A percentile compares a stretch with the other conserved stretches of the same genome.
Conservation (phyloP, 2,888 invertebrate species). For the Micropterix aruncella region DNA sequence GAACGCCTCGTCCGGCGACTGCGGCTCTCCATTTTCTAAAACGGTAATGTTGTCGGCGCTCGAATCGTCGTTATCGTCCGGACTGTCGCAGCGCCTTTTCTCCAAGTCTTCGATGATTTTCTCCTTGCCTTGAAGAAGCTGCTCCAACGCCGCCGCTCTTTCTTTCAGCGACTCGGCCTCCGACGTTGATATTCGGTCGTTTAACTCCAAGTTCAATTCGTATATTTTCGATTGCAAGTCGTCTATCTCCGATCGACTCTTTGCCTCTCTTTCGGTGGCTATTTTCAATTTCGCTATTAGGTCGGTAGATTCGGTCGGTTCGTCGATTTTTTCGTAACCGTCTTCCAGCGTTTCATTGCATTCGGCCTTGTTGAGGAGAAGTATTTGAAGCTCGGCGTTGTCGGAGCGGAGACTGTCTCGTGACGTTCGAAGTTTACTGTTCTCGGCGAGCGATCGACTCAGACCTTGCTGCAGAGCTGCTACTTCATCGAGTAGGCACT, state of each 20-base stretch:
- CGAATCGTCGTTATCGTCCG: not conserved
- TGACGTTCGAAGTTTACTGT: constrained; percentile 4
- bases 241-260: constrained; percentile 7
- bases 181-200: constrained; percentile 4
- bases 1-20: not conserved
- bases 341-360: constrained; percentile 9
- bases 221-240: constrained; percentile 7
- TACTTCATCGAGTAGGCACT: constrained; percentile 2
- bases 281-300: constrained; percentile 8
- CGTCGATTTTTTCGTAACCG: constrained; percentile 9
- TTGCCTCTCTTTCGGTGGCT: constrained; percentile 7
- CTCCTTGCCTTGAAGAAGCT: constrained; percentile 5
- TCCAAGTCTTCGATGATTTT: constrained; percentile 6
- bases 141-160: constrained; percentile 2
- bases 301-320: constrained; percentile 7
- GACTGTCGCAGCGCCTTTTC: constrained; percentile 3
- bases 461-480: constrained; percentile 4
- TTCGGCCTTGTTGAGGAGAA: constrained; percentile 8
- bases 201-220: constrained; percentile 8
- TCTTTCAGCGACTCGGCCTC: constrained; percentile 6
- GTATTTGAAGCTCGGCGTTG: constrained; percentile 6
- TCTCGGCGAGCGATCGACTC: constrained; percentile 2
- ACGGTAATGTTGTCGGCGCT: not conserved
- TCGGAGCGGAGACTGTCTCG: constrained; percentile 8
- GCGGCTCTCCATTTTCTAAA: not conserved